phyloP scores from a whole-genome alignment of 2,888 invertebrate genomes.

The Cylloceria caligata region DNA sequence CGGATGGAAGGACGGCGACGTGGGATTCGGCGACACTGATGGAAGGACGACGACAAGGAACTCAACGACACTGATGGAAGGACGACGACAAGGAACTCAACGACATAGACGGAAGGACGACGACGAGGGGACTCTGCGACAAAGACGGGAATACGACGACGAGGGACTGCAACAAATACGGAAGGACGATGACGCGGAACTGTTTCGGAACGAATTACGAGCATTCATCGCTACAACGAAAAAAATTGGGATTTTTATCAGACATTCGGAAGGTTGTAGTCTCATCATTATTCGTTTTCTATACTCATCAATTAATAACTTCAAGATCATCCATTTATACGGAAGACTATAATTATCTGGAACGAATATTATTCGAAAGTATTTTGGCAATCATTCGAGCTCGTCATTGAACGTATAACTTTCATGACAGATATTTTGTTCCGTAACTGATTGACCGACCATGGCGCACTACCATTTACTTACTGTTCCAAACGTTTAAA shows the following conservation, averaged over 20 bases:
- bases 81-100: slow-evolving; percentile 22
- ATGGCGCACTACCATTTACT: neutral
- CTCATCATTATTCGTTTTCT: no score
- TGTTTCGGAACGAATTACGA: neutral
- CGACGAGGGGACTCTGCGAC: slow-evolving; percentile 13
- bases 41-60: slow-evolving; percentile 11
- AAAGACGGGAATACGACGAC: slow-evolving; percentile 9
- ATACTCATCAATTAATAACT: slow-evolving; percentile 33
- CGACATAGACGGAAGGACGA: neutral
- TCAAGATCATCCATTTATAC: neutral
- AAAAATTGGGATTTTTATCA: slow-evolving; percentile 20
- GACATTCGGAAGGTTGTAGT: neutral
- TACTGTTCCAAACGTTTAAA: neutral
- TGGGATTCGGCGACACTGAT: slow-evolving; percentile 5
- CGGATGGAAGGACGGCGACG: slow-evolving; percentile 9
- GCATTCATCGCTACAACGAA: neutral
- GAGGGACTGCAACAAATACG: slow-evolving; percentile 7
- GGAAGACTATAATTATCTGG: neutral
- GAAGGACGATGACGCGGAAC: no score
- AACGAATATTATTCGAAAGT: neutral
- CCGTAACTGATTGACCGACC: neutral
- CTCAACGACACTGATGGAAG: slow-evolving; percentile 9
- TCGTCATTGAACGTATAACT: neutral
- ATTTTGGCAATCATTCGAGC: neutral
- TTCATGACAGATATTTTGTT: neutral